Evolutionary conservation across 64 coral and sea anemone species (phyloP), one percentile per base, ranked within the genome.

Genomic region (Trachythela sp.): DNA sequence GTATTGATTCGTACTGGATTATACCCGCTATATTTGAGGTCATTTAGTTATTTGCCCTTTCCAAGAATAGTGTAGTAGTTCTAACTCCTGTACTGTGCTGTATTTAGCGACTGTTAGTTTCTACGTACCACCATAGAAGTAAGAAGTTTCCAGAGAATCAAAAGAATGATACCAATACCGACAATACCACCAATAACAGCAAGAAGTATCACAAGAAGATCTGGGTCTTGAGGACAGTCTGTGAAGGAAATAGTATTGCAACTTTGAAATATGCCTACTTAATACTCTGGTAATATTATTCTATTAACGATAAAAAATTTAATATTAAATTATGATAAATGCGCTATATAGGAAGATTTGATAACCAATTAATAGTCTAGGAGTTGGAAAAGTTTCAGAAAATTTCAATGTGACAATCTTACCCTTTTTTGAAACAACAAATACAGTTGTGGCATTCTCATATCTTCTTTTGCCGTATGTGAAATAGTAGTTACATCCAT

Each of bases 161-260:
- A 86, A 26, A 92, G 51, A 36, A 92, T 42, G 15, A 92, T 38
- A 0, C 90, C 90, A 14, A 92, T 48, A 1, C 86, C 68, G 29
- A 92, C 85, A 59, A 92, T 87, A 87, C 85, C 85, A 14, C 90
- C 85, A 52, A 92, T 42, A 77, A 77, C 80, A 26, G 48, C 85
- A 58, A 87, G 35, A 31, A 92, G 33, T 22, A 87, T 87, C 85
- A 87, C 17, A 13, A 83, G 36, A 29, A 87, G 39, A 33, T 92
- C 58, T 8, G 90, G 85, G 39, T 87, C 90, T 40, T 92, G 84
- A 4, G 90, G 70, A 10, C 90, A 92, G 18, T 92, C 90, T 92
- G 41, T 14, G 1, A 20, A 36, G 9, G 7, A 80, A 37, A 22
- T 22, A 37, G 35, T 15, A 80, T 1, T 36, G 37, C 13, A 80